Base-by-base conservation (phyloP, 2,888 invertebrate genomes). In the Cryptosula pallasiana region DNA sequence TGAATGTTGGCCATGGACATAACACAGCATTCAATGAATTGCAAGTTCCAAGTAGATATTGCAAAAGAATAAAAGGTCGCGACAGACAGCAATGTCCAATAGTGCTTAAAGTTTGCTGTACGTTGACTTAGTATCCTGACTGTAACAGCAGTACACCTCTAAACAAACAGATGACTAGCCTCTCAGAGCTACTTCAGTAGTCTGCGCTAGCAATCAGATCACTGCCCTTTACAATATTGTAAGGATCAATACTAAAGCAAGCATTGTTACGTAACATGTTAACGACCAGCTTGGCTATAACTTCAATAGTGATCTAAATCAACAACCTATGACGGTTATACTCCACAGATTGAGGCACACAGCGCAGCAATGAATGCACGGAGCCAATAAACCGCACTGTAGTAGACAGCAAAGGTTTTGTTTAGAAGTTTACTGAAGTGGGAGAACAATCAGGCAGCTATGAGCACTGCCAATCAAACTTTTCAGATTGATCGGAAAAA, bases 221-320 rank as follows among this genome's bases (percentile, higher is more conserved):
- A 63, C 3, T 63, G 63, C 25, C 63, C 32, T 63, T 63, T 63
- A 57, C n/a, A 23, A 5, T 45, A 5, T 13, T 45, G 20, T 45
- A 45, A 45, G 5, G 32, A 27, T 63, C 63, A 63, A 27, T 32
- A 32, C 63, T 25, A 27, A n/a, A n/a, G 2, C 34, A 25, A 32
- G 32, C 27, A 27, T 32, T 25, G 63, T 63, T 63, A 63, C 63
- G 27, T 63, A 63, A 63, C 34, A 34, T 32, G 63, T 63, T 63
- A 63, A 63, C 27, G 63, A 63, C 63, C 63, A 63, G 63, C 63
- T 32, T 63, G 63, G 20, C 9, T n/a, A n/a, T n/a, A n/a, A n/a
- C n/a, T n/a, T 5, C 45, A 45, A 20, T 45, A 5, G 45, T 13
- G 45, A 45, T 45, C 20, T 45, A 5, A 45, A 45, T 45, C 45